Base-by-base conservation (phyloP, 2,797 vertebrate species). In the Oophaga sylvatica region DNA sequence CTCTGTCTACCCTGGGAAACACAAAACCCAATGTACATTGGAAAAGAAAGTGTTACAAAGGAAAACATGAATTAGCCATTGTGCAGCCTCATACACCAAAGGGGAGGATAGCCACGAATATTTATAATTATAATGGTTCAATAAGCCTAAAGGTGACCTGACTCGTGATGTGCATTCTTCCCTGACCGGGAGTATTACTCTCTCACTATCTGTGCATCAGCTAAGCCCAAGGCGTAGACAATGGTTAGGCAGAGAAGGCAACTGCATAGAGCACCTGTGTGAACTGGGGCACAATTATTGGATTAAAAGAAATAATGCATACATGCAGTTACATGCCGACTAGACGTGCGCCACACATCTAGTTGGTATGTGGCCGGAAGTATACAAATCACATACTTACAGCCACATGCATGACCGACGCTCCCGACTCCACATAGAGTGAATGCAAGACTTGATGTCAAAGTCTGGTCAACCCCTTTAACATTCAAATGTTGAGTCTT, bases 1-100 rank as follows among this genome's bases (percentile, higher is more conserved):
- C 92, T 93, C 92, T 81, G 87, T 85, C n/a, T 85, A 53, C 83
- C 83, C 89, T 94, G 94, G 94, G 95, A 96, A 95, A 94, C 90
- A 91, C 93, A 94, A 94, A 82, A 86, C 88, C 59, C 70, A 82
- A 81, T 71, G 84, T 86, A 86, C 77, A 89, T 86, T 62, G 65
- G 78, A 86, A 79, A 35, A 73, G 87, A 70, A 83, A 83, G 88
- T 67, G 78, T 85, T 82, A 60, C 79, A 68, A 77, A 71, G 77
- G 57, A 84, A 85, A 81, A 67, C 83, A 57, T 80, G 87, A 85
- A 88, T 85, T 65, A 77, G 13, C 68, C 83, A 88, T 73, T 91
- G n/a, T 87, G 63, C 80, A 70, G 62, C 15, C 80, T 82, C 17
- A 71, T 87, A 20, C 22, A 13, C 29, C 82, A 88, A 88, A 22